A percentile compares a stretch with the other conserved stretches of the same genome.
Evolutionary conservation across 2,113 vertebrate species (phyloP).

Genomic region (Tychaedon coryphoeus): DNA sequence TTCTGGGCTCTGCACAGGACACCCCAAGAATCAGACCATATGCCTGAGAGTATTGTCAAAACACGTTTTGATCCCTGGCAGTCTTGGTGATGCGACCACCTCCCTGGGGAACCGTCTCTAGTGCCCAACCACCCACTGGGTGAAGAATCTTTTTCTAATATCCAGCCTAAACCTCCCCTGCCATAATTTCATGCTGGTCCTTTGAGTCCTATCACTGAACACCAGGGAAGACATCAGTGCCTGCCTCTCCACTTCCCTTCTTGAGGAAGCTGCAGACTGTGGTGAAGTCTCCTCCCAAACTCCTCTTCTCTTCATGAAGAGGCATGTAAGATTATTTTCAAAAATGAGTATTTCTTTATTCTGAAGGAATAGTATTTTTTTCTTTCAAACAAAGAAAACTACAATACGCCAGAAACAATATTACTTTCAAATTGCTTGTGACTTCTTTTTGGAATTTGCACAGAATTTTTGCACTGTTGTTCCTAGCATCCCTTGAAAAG

Average conservation of each 20-base stretch:
- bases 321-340: not conserved
- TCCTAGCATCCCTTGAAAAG: not conserved
- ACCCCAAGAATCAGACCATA: rapidly evolving
- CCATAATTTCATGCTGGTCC: not conserved
- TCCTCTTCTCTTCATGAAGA: not conserved
- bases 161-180: not conserved
- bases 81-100: not conserved
- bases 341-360: not conserved
- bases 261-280: not conserved
- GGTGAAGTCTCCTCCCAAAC: not conserved
- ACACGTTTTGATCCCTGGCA: not conserved
- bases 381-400: not conserved
- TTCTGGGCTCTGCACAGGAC: not conserved
- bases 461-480: not conserved
- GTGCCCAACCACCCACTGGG: not conserved
- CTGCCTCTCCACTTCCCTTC: not conserved
- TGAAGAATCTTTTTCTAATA: not conserved
- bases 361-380: not conserved
- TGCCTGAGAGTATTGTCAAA: not conserved
- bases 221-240: not conserved
- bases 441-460: not conserved
- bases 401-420: not conserved
- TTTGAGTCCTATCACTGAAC: not conserved
- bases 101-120: no score
- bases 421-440: not conserved